A percentile compares a stretch with the other conserved stretches of the same genome.
These are phyloP conservation scores for Epinotia ramella DNA, from an alignment of 2,888 invertebrate species.

Conservation along the genomic window DNA sequence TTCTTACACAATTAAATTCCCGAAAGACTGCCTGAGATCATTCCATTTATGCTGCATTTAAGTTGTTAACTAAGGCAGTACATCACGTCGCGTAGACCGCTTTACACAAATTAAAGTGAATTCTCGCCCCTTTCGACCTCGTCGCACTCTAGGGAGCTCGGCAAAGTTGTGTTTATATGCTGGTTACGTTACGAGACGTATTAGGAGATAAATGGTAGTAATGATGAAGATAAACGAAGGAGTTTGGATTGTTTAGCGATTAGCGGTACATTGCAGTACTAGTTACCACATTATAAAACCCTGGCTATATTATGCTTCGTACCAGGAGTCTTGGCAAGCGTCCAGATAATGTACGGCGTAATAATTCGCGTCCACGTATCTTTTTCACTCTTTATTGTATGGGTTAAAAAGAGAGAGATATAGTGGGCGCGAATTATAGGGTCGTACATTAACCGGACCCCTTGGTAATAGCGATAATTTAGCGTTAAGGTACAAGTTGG, in stretches of 20 bases:
- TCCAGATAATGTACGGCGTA: no score
- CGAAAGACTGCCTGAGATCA: slow-evolving; percentile 8
- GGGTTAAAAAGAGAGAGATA: no score
- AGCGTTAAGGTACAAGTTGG: no score
- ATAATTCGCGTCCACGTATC: no score
- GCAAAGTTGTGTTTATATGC: slow-evolving; percentile 28
- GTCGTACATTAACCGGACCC: no score
- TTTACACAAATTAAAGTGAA: slow-evolving; percentile 31
- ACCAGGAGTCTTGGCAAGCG: not conserved
- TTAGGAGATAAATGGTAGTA: not conserved
- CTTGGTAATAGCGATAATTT: no score
- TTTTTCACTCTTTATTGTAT: no score
- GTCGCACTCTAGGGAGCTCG: slow-evolving; percentile 12
- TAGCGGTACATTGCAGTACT: no score
- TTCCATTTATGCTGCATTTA: not conserved
- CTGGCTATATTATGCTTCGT: no score
- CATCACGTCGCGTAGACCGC: slow-evolving; percentile 26
- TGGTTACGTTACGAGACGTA: slow-evolving; percentile 5
- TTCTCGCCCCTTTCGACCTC: slow-evolving; percentile 23
- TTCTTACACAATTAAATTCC: slow-evolving; percentile 20
- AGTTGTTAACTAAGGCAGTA: slow-evolving; percentile 22
- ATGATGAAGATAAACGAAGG: not conserved
- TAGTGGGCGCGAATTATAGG: no score
- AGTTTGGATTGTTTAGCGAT: not conserved
- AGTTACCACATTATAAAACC: no score